Evolutionary conservation across 1,140 invertebrate species (phyloP).

Genomic region (Ceratina calcarata): DNA sequence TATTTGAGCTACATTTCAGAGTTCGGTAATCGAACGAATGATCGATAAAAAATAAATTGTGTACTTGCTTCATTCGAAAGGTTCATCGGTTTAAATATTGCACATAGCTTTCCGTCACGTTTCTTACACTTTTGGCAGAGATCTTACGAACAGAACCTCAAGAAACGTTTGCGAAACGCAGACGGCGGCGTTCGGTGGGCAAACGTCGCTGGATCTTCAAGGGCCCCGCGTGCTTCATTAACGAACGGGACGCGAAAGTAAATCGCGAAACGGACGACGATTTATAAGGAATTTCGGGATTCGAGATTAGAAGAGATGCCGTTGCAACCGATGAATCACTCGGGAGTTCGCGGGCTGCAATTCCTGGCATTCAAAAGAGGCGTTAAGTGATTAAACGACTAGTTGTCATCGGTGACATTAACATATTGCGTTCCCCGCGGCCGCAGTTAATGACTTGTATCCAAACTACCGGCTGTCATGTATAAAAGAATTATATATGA

Average conservation of each 20-base stretch:
- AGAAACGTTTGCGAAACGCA: background rate
- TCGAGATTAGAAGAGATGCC: conserved; percentile 65
- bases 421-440: conserved; percentile 63
- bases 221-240: conserved; percentile 34
- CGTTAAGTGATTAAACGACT: conserved; percentile 69
- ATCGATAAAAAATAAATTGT: no score
- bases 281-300: conserved; percentile 64
- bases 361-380: conserved; percentile 68
- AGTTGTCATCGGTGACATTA: conserved; percentile 68
- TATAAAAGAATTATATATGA: conserved; percentile 63
- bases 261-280: conserved; percentile 52
- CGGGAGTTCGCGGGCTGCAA: conserved; percentile 51
- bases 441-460: conserved; percentile 67
- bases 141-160: no score
- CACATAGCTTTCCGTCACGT: background rate
- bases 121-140: background rate
- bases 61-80: no score
- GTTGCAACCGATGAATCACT: conserved; percentile 65
- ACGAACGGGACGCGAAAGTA: conserved; percentile 37
- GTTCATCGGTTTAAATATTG: background rate
- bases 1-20: background rate
- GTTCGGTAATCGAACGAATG: background rate
- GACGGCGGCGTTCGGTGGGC: conserved; percentile 23
- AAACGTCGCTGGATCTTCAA: conserved; percentile 8
- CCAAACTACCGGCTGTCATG: conserved; percentile 52